These are phyloP conservation scores for Engraulis encrasicolus DNA, from an alignment of 2,113 vertebrate species.

Conservation along the genomic window DNA sequence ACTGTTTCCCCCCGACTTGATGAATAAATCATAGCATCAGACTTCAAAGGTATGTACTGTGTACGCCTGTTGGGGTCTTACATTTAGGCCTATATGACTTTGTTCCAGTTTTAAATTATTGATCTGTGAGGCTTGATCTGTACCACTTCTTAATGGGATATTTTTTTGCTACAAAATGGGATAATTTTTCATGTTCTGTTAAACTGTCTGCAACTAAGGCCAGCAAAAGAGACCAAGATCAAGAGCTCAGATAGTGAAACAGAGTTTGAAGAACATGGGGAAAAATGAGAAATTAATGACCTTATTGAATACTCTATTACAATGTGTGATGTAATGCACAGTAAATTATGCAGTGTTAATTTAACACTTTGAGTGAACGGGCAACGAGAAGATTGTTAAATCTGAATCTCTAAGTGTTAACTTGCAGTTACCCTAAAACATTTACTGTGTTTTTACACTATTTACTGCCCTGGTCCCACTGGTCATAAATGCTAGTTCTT, in stretches of 20 bases:
- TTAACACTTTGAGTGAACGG: no score
- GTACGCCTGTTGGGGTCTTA: not conserved
- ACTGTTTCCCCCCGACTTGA: not conserved
- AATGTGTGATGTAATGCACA: no score
- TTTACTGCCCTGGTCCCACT: not conserved
- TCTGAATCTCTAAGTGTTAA: no score
- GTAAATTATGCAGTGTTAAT: no score
- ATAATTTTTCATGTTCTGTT: not conserved
- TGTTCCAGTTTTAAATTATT: not conserved
- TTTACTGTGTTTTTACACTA: no score
- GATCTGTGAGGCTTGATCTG: not conserved
- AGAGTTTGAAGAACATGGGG: not conserved
- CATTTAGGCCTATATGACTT: not conserved
- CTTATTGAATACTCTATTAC: not conserved
- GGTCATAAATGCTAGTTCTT: not conserved
- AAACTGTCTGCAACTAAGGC: not conserved
- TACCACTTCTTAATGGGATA: not conserved
- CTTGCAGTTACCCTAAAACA: no score
- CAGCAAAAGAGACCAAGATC: not conserved
- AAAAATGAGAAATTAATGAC: not conserved
- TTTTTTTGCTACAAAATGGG: not conserved
- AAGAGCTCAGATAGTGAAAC: not conserved
- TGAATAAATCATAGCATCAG: not conserved
- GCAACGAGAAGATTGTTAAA: no score
- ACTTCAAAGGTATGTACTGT: not conserved